These are phyloP conservation scores for Melanostoma mellinum DNA, from an alignment of 2,888 invertebrate genomes.

Conservation along the genomic window DNA sequence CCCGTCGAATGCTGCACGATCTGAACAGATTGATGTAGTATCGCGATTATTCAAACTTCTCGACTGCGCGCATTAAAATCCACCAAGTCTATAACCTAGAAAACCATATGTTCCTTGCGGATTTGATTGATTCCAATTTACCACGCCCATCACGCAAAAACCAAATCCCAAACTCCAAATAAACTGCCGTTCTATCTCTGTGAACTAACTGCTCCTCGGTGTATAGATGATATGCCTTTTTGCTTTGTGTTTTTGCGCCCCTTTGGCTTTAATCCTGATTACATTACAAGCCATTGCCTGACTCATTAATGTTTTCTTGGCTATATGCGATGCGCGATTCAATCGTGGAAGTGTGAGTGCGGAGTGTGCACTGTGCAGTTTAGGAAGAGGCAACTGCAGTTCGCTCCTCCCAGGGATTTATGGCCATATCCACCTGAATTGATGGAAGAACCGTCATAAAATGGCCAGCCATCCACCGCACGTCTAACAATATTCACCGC, in stretches of 20 bases:
- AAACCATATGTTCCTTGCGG: slow-evolving; percentile 66
- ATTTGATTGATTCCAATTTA: slow-evolving; percentile 69
- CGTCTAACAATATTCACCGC: slow-evolving; percentile 60
- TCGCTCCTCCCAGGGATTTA: slow-evolving; percentile 72
- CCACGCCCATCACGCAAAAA: slow-evolving; percentile 71
- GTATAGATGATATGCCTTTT: no score
- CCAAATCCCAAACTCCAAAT: slow-evolving; percentile 55
- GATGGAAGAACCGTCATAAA: slow-evolving; percentile 61
- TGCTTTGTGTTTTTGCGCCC: neutral
- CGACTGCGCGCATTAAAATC: slow-evolving; percentile 56
- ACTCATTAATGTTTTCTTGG: slow-evolving; percentile 61
- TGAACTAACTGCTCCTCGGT: neutral
- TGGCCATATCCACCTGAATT: slow-evolving; percentile 72
- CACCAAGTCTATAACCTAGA: slow-evolving; percentile 69
- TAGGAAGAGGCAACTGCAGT: slow-evolving; percentile 15
- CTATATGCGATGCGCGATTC: slow-evolving; percentile 10
- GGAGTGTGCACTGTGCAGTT: slow-evolving; percentile 13
- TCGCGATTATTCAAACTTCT: slow-evolving; percentile 68
- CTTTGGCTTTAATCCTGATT: slow-evolving; percentile 63
- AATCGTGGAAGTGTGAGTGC: neutral
- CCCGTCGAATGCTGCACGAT: slow-evolving; percentile 69
- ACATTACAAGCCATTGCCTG: slow-evolving; percentile 69
- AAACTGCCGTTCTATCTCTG: slow-evolving; percentile 42
- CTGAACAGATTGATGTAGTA: slow-evolving; percentile 71
- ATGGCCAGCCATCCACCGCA: slow-evolving; percentile 39